Percentiles rank a stretch among this genome's conserved stretches.
Conservation (phyloP, 2,113 vertebrate genomes). For the Mesoclemmys tuberculata region DNA sequence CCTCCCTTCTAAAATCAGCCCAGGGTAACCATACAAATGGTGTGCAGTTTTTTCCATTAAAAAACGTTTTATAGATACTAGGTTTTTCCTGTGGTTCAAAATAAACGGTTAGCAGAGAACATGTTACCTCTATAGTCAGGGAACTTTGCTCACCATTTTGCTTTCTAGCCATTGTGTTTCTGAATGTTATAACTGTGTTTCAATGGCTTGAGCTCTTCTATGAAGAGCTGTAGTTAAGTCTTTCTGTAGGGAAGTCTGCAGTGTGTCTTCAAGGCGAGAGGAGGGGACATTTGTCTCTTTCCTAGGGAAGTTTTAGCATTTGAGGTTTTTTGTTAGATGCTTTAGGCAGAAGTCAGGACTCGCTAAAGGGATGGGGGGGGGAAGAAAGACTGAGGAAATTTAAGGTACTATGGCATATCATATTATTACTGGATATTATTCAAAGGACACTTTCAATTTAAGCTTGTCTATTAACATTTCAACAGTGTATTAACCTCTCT, state of each 20-base stretch:
- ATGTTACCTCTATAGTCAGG: neutral
- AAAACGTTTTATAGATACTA: rapidly evolving
- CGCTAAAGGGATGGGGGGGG: conserved; percentile 3
- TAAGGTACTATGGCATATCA: conserved; percentile 40
- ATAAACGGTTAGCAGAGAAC: neutral
- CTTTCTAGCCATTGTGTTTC: neutral
- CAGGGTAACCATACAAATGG: neutral
- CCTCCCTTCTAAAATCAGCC: neutral
- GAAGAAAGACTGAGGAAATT: conserved; percentile 41
- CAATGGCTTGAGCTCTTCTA: neutral
- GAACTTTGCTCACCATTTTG: neutral
- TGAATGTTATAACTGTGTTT: neutral
- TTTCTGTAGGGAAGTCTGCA: neutral
- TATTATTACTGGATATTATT: conserved; percentile 49
- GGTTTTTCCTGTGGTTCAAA: neutral
- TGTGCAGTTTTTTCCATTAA: neutral
- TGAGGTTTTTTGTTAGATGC: conserved; percentile 9
- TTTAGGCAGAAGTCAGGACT: conserved; percentile 46
- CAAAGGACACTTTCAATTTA: conserved; percentile 74
- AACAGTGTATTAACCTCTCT: conserved; percentile 38
- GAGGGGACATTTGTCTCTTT: neutral
- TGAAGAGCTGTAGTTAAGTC: rapidly evolving
- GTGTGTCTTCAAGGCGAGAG: neutral
- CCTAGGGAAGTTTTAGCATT: neutral
- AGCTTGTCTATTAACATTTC: conserved; percentile 51